These are phyloP conservation scores for Cenopis cana DNA, from an alignment of 2,888 invertebrate genomes.

Conservation along the genomic window DNA sequence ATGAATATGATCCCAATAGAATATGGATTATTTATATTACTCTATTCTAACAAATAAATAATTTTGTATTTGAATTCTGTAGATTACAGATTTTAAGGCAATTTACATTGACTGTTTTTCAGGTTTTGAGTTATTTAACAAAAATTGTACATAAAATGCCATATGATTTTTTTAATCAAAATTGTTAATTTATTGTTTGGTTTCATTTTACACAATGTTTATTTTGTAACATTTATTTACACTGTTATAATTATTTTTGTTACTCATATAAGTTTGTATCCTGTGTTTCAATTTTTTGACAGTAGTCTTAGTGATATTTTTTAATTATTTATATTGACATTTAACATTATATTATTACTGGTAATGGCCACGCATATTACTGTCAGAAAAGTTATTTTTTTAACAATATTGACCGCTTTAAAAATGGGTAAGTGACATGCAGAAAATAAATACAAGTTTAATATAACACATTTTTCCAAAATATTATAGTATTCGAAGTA, in stretches of 20 bases:
- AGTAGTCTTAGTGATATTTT: neutral
- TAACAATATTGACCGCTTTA: constrained; percentile 13
- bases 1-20: no score
- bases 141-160: constrained; percentile 15
- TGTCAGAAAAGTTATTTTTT: neutral
- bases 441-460: no score
- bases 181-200: constrained; percentile 7
- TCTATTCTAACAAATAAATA: no score
- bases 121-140: constrained; percentile 6
- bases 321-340: neutral
- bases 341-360: constrained; percentile 8
- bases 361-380: neutral
- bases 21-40: no score
- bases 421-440: constrained; percentile 12
- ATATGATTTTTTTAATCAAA: neutral
- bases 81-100: no score
- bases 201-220: constrained; percentile 7
- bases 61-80: no score
- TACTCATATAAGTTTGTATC: constrained; percentile 34
- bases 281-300: constrained; percentile 4
- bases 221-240: constrained; percentile 17
- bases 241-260: constrained; percentile 38
- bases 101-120: neutral
- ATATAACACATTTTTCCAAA: no score
- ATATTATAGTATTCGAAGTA: no score